Evolutionary conservation across 2,797 vertebrate genomes (phyloP).

Genomic region (Rhabdomys pumilio): DNA sequence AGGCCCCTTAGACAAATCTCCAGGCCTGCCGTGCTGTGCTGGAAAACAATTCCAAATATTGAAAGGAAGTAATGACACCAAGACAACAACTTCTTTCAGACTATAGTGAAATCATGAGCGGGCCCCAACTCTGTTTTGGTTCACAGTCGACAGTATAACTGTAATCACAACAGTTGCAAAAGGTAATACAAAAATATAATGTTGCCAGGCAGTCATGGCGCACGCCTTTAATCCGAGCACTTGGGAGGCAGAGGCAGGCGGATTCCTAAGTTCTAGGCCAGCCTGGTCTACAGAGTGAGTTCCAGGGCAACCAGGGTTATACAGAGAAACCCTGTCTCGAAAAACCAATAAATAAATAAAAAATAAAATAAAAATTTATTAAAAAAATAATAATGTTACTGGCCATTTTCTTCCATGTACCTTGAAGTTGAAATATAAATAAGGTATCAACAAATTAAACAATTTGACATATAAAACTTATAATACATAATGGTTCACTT

Average conservation of each 20-base stretch:
- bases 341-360: too few relatives aligned
- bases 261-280: too few relatives aligned
- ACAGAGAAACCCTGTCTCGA: too few relatives aligned
- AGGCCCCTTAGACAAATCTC: constrained; percentile 16
- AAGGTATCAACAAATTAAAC: constrained; percentile 34
- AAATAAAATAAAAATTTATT: too few relatives aligned
- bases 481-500: not conserved
- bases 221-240: too few relatives aligned
- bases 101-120: not conserved
- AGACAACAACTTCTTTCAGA: not conserved
- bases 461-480: not conserved
- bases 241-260: too few relatives aligned
- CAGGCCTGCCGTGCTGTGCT: not conserved
- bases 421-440: constrained; percentile 42
- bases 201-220: too few relatives aligned
- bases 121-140: not conserved
- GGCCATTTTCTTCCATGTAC: not conserved
- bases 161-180: not conserved
- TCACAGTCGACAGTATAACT: not conserved
- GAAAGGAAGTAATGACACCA: constrained; percentile 17
- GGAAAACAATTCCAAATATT: constrained; percentile 46
- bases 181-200: not conserved
- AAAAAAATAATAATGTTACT: not conserved
- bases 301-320: not conserved
- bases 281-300: too few relatives aligned